Base-by-base conservation (phyloP, 2,113 vertebrate genomes). In the Eolophus roseicapilla region DNA sequence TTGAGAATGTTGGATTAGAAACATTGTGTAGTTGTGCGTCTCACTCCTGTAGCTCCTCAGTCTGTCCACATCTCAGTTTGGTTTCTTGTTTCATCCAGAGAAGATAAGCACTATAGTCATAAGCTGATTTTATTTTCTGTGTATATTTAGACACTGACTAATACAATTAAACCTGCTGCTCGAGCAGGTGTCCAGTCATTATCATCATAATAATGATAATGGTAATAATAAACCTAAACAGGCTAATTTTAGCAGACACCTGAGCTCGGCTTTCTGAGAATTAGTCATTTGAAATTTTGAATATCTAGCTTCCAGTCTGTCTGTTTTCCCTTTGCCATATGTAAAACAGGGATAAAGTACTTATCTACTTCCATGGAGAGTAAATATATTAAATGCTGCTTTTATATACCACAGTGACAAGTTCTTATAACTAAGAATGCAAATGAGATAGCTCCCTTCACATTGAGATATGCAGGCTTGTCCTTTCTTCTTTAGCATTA, bases 141-240 rank as follows among this genome's bases (percentile, higher is more conserved):
- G 28, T 78, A 23, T 93, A 93, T 95, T 95, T 96, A 86, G 69
- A 87, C 43, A 92, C 33, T n/a, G 64, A 50, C 77, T 93, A 93
- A 95, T 37, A 62, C 20, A 88, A 91, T 93, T 95, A 82, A 93
- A 84, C 69, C 86, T 82, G 69, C 74, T 93, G 57, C 57, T 91
- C 60, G 44, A 96, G 77, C 91, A 93, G 89, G 57, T 97, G 95
- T 89, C 94, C 95, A 64, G 70, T 69, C 57, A 76, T 93, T 92
- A 82, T 82, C 55, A 93, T 84, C 17, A 35, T 88, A 70, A 88
- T 89, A 88, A 75, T 53, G 41, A 70, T 65, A 75, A 85, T 28
- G 43, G 57, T 67, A 94, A 84, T 90, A 93, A 93, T 94, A 93
- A 96, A 75, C 33, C 17, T n/a, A 92, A 96, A 85, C 57, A 95